Conservation (phyloP, 2,888 invertebrate species). For the Liodrosophila aerea region DNA sequence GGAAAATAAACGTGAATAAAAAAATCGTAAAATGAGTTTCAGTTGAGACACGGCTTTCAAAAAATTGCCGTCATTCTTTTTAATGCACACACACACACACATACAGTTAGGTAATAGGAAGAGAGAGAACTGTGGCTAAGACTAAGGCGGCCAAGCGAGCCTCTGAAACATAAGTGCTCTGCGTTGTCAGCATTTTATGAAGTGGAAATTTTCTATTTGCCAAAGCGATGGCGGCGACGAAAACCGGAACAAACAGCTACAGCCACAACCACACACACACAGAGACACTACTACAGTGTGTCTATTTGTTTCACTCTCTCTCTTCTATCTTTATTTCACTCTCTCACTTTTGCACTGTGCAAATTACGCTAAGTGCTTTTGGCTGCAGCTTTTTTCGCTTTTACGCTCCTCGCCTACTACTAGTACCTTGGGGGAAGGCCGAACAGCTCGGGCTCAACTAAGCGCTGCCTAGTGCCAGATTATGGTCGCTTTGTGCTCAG, state of each 20-base stretch:
- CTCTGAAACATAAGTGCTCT: constrained; percentile 64
- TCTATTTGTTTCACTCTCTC: background rate
- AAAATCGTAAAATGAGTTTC: constrained; percentile 69
- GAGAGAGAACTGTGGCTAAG: constrained; percentile 11
- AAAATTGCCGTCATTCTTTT: constrained; percentile 76
- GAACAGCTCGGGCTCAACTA: constrained; percentile 29
- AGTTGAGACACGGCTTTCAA: constrained; percentile 36
- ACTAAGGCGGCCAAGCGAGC: constrained; percentile 23
- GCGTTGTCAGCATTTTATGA: constrained; percentile 77
- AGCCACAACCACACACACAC: constrained; percentile 11
- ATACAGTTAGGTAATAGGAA: background rate
- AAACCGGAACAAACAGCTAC: constrained; percentile 69
- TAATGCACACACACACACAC: constrained; percentile 54
- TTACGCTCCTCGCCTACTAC: constrained; percentile 38
- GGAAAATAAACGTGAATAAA: no score
- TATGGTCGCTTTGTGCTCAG: constrained; percentile 70
- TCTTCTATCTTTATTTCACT: constrained; percentile 3
- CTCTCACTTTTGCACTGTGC: constrained; percentile 42
- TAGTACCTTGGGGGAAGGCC: background rate
- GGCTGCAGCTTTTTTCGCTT: constrained; percentile 60
- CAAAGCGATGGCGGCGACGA: constrained; percentile 59
- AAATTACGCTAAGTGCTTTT: constrained; percentile 77
- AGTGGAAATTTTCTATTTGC: constrained; percentile 78
- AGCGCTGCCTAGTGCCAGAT: constrained; percentile 73
- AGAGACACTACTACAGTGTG: background rate